Base-by-base conservation (phyloP, 2,113 vertebrate species). In the Typhlomys cinereus region DNA sequence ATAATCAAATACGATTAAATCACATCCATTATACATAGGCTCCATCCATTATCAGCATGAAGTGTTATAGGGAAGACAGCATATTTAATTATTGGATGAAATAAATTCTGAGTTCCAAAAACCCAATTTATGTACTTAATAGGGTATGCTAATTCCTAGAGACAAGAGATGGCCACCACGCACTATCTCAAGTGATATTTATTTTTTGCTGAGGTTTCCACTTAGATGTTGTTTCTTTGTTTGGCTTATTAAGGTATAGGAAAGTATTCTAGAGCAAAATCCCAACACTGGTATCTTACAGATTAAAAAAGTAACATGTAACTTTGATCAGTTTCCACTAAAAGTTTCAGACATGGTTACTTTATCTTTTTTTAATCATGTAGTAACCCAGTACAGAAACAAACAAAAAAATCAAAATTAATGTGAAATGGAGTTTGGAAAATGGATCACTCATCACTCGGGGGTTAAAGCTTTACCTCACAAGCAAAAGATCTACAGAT, bases 21-120 rank as follows among this genome's bases (percentile, higher is more conserved):
- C 34, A 29, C 21, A 64, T 91, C 27, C 50, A 71, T 91, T 91
- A 83, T 91, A 91, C 59, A 54, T 15, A 81, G 86, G 44, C 50
- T 92, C 78, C 61, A 85, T 86, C 67, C 52, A 41, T 82, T 92
- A 79, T 90, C 70, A 95, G 74, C 89, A 95, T 87, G 94, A 88
- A 95, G 84, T 93, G 73, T 92, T 95, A 91, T 92, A 73, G 59
- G 62, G 39, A 90, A 91, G 92, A 91, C 59, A 90, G 2, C 88
- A 36, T 31, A 89, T 85, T 85, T 90, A 93, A 88, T 94, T 92
- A 90, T 93, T 5, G 0, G 46, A 75, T 54, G 20, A 93, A 95
- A 80, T 95, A 94, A 95, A 88, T 86, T 29, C 36, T 62, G 13
- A 86, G n/a, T 62, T 91, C 39, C 80, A 64, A 74, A 95, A 86